A percentile compares a stretch with the other conserved stretches of the same genome.
Evolutionary conservation across 2,797 vertebrate genomes (phyloP).

Genomic region (Notamacropus eugenii): DNA sequence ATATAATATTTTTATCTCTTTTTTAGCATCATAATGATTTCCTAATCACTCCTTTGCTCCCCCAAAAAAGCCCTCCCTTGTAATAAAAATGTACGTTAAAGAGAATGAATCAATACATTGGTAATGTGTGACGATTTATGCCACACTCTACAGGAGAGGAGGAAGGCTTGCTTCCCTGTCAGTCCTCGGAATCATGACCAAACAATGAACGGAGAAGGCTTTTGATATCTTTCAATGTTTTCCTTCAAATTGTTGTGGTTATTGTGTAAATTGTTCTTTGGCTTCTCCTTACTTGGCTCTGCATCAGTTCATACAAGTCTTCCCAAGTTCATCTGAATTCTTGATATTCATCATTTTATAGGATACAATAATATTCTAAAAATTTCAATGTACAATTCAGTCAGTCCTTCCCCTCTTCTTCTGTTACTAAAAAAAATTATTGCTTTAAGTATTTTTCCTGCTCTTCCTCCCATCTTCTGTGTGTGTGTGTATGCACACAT

Average conservation of each 20-base stretch:
- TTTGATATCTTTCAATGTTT: neutral
- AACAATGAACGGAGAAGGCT: neutral
- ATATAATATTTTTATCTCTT: neutral
- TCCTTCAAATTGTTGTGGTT: neutral
- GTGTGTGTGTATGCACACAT: neutral
- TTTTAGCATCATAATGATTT: neutral
- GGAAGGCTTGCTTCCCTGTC: neutral
- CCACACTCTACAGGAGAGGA: neutral
- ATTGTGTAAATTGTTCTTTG: neutral
- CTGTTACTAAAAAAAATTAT: neutral
- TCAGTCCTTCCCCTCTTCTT: neutral
- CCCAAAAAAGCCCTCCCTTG: neutral
- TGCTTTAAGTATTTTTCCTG: neutral
- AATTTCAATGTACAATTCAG: neutral
- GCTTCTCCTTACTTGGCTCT: neutral
- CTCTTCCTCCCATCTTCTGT: neutral
- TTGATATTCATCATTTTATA: neutral
- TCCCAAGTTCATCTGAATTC: neutral
- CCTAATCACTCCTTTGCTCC: neutral
- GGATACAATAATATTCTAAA: neutral
- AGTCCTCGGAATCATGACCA: neutral
- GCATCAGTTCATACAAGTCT: neutral
- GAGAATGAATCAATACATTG: neutral
- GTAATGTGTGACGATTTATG: neutral
- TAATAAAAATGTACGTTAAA: neutral